Evolutionary conservation across 2,113 vertebrate species (phyloP), one percentile per base, ranked within the genome.

Genomic region (Mystacornis crossleyi): DNA sequence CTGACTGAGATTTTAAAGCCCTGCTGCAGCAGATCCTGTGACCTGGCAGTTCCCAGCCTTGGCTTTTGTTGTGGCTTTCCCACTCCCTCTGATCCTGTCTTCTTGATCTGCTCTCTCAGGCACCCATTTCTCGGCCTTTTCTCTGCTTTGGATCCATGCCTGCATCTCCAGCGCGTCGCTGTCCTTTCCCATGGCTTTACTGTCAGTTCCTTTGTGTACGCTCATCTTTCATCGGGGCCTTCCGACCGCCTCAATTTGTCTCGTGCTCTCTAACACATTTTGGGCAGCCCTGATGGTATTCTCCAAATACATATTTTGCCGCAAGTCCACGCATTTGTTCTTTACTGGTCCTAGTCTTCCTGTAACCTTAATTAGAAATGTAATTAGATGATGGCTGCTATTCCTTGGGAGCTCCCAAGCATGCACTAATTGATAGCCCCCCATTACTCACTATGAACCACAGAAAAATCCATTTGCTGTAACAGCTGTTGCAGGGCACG

Each of bases 321-420:
- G 83, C 45, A 95, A 94, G 86, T 89, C 72, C 81, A 53, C 86
- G 69, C 77, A 33, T 86, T 83, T 82, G 64, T 84, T 81, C 81
- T 81, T 96, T 60, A 25, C 86, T 81, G 53, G 1, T 78, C 89
- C 85, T 65, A 65, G 74, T 92, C 67, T 93, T 86, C 60, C 75
- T 78, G 67, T 85, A 92, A 94, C 57, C 91, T 92, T 95, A 97
- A 97, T 95, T 94, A 95, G 91, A 95, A 95, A 81, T 62, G 77
- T 84, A 92, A 97, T 95, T 95, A 95, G 91, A 81, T 65, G 81
- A 91, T 87, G 91, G 77, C 70, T 8, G 17, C 93, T 84, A 53
- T 81, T 95, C 65, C 95, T 94, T 89, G 73, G 91, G 91, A 94
- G 86, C 89, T 97, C 77, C 89, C 86, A 94, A 94, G 86, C 91